Conservation (phyloP, 2,888 invertebrate species). For the Drosophila ezoana region DNA sequence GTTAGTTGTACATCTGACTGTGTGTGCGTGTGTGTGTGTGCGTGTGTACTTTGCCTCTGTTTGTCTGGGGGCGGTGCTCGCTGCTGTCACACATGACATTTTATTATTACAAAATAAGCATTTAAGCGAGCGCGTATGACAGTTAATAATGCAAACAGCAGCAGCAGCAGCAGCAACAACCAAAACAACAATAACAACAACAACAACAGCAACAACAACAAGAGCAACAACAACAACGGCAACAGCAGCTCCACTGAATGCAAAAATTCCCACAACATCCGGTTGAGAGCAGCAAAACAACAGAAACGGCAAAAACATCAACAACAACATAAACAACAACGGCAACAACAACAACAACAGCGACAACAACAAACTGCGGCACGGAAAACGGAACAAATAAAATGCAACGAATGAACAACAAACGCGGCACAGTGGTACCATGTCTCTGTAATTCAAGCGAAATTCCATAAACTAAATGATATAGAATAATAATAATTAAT, state of each 20-base stretch:
- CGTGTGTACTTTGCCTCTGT: constrained; percentile 40
- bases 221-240: constrained; percentile 23
- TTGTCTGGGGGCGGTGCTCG: constrained; percentile 56
- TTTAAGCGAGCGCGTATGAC: constrained; percentile 77
- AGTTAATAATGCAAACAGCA: constrained; percentile 77
- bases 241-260: constrained; percentile 60
- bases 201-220: constrained; percentile 12
- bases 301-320: constrained; percentile 46
- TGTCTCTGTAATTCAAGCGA: neutral
- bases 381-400: constrained; percentile 74
- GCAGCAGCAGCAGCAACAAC: constrained; percentile 49
- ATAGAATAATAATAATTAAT: neutral
- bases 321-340: constrained; percentile 24
- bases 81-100: constrained; percentile 72
- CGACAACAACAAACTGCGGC: constrained; percentile 38
- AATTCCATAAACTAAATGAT: neutral
- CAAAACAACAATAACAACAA: constrained; percentile 16
- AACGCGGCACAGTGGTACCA: constrained; percentile 41
- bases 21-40: constrained; percentile 1
- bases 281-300: constrained; percentile 70
- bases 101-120: constrained; percentile 81
- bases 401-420: constrained; percentile 52
- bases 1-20: constrained; percentile 56
- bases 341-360: constrained; percentile 31
- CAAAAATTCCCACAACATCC: constrained; percentile 81